phyloP scores from a whole-genome alignment of 2,888 invertebrate species.

The Rotaria sp. region DNA sequence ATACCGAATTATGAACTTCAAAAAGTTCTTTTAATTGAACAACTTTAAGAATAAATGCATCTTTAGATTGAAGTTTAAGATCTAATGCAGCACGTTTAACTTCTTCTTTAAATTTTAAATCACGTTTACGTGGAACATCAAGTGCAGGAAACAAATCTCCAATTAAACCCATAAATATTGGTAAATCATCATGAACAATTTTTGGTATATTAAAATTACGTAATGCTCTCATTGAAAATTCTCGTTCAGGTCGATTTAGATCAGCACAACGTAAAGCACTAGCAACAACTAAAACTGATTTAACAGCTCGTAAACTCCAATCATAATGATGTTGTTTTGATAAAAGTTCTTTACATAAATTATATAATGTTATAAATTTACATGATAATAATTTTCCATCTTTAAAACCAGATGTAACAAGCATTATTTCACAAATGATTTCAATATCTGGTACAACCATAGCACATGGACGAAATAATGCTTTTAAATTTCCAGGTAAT shows the following conservation, averaged over 20 bases:
- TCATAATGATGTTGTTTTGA: conserved; percentile 91
- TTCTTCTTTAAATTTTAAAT: conserved; percentile 83
- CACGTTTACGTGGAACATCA: conserved; percentile 84
- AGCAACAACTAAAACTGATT: conserved; percentile 88
- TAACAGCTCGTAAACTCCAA: conserved; percentile 87
- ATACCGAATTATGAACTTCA: conserved; percentile 90
- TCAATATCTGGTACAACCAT: conserved; percentile 98
- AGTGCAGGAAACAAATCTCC: conserved; percentile 88
- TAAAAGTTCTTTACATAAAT: conserved; percentile 80
- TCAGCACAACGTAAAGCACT: conserved; percentile 88
- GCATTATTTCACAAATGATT: conserved; percentile 92
- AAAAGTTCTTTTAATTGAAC: conserved; percentile 87
- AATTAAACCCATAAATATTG: conserved; percentile 91
- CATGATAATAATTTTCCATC: conserved; percentile 83
- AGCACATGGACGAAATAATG: conserved; percentile 75
- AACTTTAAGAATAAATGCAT: conserved; percentile 63
- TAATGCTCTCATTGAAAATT: conserved; percentile 84
- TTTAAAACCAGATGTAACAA: conserved; percentile 91
- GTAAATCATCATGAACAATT: conserved; percentile 84
- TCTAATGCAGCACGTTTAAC: conserved; percentile 87
- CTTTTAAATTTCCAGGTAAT: conserved; percentile 56
- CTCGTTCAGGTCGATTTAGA: conserved; percentile 86
- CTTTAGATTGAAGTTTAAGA: conserved; percentile 81
- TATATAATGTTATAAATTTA: conserved; percentile 89
- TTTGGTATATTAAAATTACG: conserved; percentile 93